These are phyloP conservation scores for Anthoscopus minutus DNA, from an alignment of 2,113 vertebrate genomes.

Conservation along the genomic window DNA sequence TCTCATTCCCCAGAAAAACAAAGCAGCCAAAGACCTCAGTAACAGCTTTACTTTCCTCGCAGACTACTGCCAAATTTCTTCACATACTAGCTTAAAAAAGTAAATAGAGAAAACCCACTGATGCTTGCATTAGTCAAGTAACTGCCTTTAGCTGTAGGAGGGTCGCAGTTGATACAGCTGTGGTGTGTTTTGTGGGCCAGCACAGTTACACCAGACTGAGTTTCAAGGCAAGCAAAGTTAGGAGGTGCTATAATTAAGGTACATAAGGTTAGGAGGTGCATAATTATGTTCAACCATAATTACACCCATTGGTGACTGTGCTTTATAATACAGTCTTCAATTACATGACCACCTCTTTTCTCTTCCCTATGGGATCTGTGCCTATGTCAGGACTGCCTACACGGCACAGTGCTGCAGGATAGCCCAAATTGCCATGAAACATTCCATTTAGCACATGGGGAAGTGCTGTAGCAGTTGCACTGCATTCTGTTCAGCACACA, in stretches of 20 bases:
- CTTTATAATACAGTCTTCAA: not conserved
- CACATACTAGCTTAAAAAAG: not conserved
- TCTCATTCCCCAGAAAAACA: not conserved
- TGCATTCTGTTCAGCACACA: not conserved
- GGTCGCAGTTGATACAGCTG: not conserved
- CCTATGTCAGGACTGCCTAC: not conserved
- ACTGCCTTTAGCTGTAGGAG: not conserved
- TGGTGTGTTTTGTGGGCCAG: not conserved
- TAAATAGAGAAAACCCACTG: not conserved
- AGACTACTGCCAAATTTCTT: not conserved
- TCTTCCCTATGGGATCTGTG: not conserved
- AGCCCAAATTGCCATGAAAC: not conserved
- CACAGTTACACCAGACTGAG: not conserved
- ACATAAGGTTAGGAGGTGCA: conserved; percentile 7
- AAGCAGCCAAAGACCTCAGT: not conserved
- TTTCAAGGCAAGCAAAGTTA: not conserved
- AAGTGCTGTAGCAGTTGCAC: not conserved
- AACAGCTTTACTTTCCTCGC: not conserved
- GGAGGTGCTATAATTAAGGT: conserved; percentile 29
- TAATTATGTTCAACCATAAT: conserved; percentile 54
- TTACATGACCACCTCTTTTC: conserved; percentile 40
- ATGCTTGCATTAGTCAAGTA: not conserved
- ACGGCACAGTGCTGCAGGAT: not conserved
- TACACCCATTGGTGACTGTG: not conserved
- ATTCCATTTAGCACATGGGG: not conserved